Base-by-base conservation (phyloP, 2,113 vertebrate genomes). In the Geococcyx californianus region DNA sequence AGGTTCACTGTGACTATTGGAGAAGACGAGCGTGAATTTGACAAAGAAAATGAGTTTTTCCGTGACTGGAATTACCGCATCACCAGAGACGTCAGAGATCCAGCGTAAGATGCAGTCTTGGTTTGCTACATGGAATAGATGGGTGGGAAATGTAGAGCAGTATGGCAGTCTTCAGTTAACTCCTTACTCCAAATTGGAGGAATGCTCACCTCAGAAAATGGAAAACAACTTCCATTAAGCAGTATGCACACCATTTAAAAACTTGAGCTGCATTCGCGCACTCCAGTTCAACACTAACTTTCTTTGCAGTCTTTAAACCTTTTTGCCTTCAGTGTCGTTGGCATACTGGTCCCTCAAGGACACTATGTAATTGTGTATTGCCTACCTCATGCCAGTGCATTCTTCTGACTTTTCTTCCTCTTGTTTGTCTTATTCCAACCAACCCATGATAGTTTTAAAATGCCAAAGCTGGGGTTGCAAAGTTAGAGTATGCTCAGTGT, bases 31-130 rank as follows among this genome's bases (percentile, higher is more conserved):
- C 93, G 99, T 28, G 99, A 99, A 13, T 99, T 99, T n/a, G 99
- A 99, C 98, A 99, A 99, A 90, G 99, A 99, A 91, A 99, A 99
- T 3, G 99, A 99, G 60, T 99, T 99, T 93, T 99, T 99, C 97
- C 98, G 99, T 6, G 99, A 99, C 83, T 99, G 99, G 97, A 99
- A 98, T 93, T 99, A 99, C 77, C 99, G 99, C 73, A 98, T 99
- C 95, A 99, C 98, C 13, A 96, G 98, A 83, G 99, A 99, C 11
- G 98, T 99, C 94, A 94, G 99, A 97, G 99, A 99, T 29, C 92
- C 98, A 25, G 94, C 97, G 98, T 99, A 98, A 98, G 98, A 63
- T 13, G 1, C 72, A 6, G 16, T 16, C 90, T 20, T 52, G 42
- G 5, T 2, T 26, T 40, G 52, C 84, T 14, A 1, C 1, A 0